Base-by-base conservation (phyloP, 2,888 invertebrate species). In the Cerceris ruficornis region DNA sequence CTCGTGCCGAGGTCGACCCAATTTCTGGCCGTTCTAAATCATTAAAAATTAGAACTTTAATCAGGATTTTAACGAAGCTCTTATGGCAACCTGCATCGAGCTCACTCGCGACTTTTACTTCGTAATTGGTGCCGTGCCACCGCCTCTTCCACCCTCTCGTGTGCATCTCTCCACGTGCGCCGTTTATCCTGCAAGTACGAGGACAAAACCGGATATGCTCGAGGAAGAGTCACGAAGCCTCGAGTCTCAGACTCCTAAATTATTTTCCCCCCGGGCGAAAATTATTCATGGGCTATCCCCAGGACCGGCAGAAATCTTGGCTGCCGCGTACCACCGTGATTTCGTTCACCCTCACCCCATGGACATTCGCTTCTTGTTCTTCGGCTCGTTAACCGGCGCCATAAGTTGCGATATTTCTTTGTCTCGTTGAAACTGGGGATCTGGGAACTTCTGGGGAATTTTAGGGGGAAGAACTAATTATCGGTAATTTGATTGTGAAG, bases 211-310 rank as follows among this genome's bases (percentile, higher is more conserved):
- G 76, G 84, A 84, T 84, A 75, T 66, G 76, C 80, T 55, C 58
- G 66, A 69, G 73, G 69, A 68, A 61, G 65, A 77, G 82, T 83
- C 85, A 75, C 75, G 82, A 77, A 74, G 78, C 75, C 77, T 71
- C 72, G 77, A 79, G 77, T 78, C 77, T 75, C 80, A 84, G 80
- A 77, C 81, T 83, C 74, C 86, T 87, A 86, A 87, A 87, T 87
- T 86, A 87, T 87, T 87, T 87, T 86, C 86, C 75, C 74, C 78
- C 67, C 1, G 49, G 61, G 81, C 78, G 84, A 75, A 87, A 87
- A 87, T 87, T 86, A 87, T 87, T 87, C 86, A 86, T 86, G 81
- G 84, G 75, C 68, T 75, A 75, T 69, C 75, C 66, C 55, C 60
- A 42, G 66, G 77, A 80, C 80, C 60, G 14, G 49, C 73, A 82